Base-by-base conservation (phyloP, 2,888 invertebrate genomes). In the Eilema caniola region DNA sequence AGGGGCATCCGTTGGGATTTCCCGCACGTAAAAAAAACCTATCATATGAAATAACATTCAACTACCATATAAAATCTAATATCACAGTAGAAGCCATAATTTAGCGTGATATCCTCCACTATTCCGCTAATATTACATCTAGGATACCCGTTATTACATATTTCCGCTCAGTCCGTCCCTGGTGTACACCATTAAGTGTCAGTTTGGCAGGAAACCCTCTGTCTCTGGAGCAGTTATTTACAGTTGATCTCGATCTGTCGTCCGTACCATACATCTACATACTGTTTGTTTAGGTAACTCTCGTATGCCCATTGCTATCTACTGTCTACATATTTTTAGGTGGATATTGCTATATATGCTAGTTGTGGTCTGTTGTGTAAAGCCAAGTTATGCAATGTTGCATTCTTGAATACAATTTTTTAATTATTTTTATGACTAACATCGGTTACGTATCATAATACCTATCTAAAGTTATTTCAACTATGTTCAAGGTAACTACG, bases 161-260 rank as follows among this genome's bases (percentile, higher is more conserved):
- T 80, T 77, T 77, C 75, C 75, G 70, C 69, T 37, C 24, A 41
- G 66, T 78, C 72, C 76, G 73, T 72, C 78, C 82, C 82, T 82
- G 83, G 33, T 20, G 66, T 60, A 72, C 69, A 84, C 86, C 87
- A 91, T 91, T 91, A 92, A 89, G 89, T 88, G 90, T 88, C 92
- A 90, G 91, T 88, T 90, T 87, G 87, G 86, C 92, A 92, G 94
- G 93, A 94, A 93, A 85, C 89, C 88, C 92, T 90, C 88, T 88
- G 92, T 92, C 93, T 92, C 92, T 81, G 83, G 79, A 81, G 76
- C 87, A 83, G 93, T 93, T 94, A 94, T 92, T 93, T 92, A 93
- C 90, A 86, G 91, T 90, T 91, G 90, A 93, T 94, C 91, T 88
- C 87, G 91, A 92, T 92, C 90, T 92, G 90, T 89, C 88, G 78